Percentiles rank a stretch among this genome's conserved stretches.
phyloP scores from a whole-genome alignment of 2,797 vertebrate species.

The Tokudaia muenninki region DNA sequence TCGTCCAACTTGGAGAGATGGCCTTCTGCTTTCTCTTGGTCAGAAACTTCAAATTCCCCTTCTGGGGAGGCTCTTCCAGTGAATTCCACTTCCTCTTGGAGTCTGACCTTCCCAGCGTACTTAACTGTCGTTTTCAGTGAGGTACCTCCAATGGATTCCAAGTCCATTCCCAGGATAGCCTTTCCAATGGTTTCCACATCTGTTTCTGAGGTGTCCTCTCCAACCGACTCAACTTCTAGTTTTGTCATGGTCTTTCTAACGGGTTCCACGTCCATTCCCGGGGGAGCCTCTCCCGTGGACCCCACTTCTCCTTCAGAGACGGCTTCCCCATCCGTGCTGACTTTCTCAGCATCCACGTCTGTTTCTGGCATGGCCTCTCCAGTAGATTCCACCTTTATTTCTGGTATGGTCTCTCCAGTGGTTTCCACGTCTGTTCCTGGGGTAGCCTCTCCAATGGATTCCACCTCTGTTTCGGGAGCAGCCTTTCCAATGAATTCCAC shows the following conservation, averaged over 20 bases:
- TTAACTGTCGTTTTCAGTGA: fast-evolving
- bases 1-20: fast-evolving
- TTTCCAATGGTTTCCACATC: background rate
- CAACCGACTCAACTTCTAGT: background rate
- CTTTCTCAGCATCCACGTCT: too few relatives aligned
- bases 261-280: fast-evolving
- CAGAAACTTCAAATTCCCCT: background rate
- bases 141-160: too few relatives aligned
- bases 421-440: background rate
- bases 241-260: fast-evolving
- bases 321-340: too few relatives aligned
- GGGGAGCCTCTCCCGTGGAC: fast-evolving
- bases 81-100: too few relatives aligned
- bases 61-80: too few relatives aligned
- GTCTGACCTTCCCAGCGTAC: background rate
- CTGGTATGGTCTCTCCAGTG: fast-evolving
- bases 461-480: background rate
- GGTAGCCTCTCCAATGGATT: background rate
- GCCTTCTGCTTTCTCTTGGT: fast-evolving
- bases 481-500: fast-evolving
- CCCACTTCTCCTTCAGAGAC: background rate
- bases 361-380: background rate
- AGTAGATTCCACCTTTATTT: fast-evolving
- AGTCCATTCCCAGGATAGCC: background rate
- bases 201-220: background rate